Base-by-base conservation (phyloP, 1,140 invertebrate species). In the Caenorhabditis remanei region DNA sequence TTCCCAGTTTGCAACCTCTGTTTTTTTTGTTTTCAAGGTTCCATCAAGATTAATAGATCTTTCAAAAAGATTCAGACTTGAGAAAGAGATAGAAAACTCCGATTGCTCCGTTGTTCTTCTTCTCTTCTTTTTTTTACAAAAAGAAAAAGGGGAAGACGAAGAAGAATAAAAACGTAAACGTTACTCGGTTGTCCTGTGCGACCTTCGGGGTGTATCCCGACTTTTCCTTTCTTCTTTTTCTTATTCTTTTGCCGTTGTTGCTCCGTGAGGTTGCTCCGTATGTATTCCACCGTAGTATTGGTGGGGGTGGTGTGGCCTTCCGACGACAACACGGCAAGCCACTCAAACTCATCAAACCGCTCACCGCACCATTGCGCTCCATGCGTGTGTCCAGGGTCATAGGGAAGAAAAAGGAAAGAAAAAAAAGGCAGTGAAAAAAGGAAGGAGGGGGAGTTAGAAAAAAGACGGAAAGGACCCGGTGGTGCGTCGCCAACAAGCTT, bases 291-390 rank as follows among this genome's bases (percentile, higher is more conserved):
- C 46, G 71, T 53, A 50, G 71, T 13, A 21, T 46, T 32, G 46
- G 32, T 14, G 71, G 46, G 40, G 71, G 71, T 46, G 67, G 67
- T 5, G 14, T 43, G 32, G 24, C 32, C 63, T 32, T 40, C 65
- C 71, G 71, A 79, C 71, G 46, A 79, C 71, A 48, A 79, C 46
- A 79, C 71, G 71, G 71, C 71, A 79, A 79, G 19, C 71, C 71
- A 79, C 71, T 79, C 71, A 79, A 79, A 79, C 71, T 79, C 71
- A 79, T 79, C 71, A 79, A 79, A 79, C 71, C 71, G 71, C 71
- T 79, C 71, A 79, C 71, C 71, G 71, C 71, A 79, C 46, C 71
- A 79, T 79, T 79, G 71, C 71, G 71, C 71, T 79, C n/a, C 19
- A 14, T 50, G 71, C 46, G 71, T 79, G 71, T 79, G 71, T n/a